These are phyloP conservation scores for Pentamera pediparva DNA, from an alignment of 53 echinoderm and acorn worm species.

Conservation along the genomic window DNA sequence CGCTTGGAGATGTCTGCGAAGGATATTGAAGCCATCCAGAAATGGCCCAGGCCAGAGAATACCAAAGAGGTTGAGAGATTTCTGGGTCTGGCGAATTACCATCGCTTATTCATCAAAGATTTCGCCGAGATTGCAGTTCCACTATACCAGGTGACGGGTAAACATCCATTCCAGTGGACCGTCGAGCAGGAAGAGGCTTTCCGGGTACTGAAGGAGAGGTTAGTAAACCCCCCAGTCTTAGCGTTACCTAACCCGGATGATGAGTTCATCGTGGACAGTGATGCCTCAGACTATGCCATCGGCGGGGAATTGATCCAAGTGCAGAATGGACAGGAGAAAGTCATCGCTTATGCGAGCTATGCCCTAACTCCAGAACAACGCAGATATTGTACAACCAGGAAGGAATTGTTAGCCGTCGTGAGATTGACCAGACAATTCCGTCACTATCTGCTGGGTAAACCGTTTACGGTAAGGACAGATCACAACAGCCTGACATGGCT, in stretches of 20 bases:
- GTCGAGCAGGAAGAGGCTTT: slow-evolving; percentile 37
- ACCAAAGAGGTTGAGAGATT: too few relatives aligned
- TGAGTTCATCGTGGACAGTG: slow-evolving; percentile 37
- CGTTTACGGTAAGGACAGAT: slow-evolving; percentile 35
- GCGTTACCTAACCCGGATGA: slow-evolving; percentile 35
- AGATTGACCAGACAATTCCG: too few relatives aligned
- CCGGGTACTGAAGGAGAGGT: slow-evolving; percentile 7
- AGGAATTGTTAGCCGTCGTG: slow-evolving; percentile 41
- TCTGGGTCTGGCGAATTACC: slow-evolving; percentile 50
- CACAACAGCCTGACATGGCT: slow-evolving; percentile 53
- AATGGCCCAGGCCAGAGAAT: slow-evolving; percentile 49
- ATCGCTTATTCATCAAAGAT: slow-evolving; percentile 34
- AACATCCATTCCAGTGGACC: slow-evolving; percentile 29
- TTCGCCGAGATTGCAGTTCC: slow-evolving; percentile 30
- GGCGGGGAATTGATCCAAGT: too few relatives aligned
- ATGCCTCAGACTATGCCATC: slow-evolving; percentile 45
- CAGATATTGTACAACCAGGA: too few relatives aligned
- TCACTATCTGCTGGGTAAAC: slow-evolving; percentile 54
- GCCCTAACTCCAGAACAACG: slow-evolving; percentile 36
- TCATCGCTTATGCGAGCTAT: too few relatives aligned
- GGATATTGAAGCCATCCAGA: slow-evolving; percentile 18
- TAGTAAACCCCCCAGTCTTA: slow-evolving; percentile 35
- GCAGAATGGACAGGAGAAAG: too few relatives aligned
- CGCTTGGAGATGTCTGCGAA: slow-evolving; percentile 3
- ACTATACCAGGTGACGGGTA: slow-evolving; percentile 43